phyloP scores from a whole-genome alignment of 2,888 invertebrate genomes.

The Nipponacmea schrenckii region DNA sequence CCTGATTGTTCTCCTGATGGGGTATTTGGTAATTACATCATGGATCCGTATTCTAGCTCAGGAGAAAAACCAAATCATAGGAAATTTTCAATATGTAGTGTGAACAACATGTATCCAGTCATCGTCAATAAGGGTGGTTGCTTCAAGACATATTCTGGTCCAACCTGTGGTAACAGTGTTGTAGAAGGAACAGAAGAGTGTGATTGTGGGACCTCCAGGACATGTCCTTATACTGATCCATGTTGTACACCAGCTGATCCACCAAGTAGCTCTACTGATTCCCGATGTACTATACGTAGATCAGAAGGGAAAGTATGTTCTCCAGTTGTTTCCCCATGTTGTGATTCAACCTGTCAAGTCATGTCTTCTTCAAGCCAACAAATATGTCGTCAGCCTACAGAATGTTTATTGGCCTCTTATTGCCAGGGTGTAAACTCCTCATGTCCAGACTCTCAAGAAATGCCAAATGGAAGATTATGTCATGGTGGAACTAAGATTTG shows the following conservation, averaged over 20 bases:
- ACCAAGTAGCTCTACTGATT: conserved; percentile 23
- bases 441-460: conserved; percentile 36
- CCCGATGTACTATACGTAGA: conserved; percentile 43
- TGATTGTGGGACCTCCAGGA: conserved; percentile 45
- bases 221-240: conserved; percentile 38
- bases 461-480: conserved; percentile 40
- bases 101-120: conserved; percentile 50
- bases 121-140: conserved; percentile 50
- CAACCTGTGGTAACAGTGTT: conserved; percentile 53
- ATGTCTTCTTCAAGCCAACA: conserved; percentile 13
- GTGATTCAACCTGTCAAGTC: conserved; percentile 38
- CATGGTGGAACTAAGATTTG: conserved; percentile 39
- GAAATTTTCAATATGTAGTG: conserved; percentile 56
- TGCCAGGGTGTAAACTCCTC: conserved; percentile 41
- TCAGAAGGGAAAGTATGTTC: conserved; percentile 45
- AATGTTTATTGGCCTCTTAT: conserved; percentile 35
- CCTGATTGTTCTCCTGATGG: conserved; percentile 38
- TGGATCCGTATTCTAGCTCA: conserved; percentile 48
- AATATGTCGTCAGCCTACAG: conserved; percentile 37
- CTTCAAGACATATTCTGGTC: conserved; percentile 29
- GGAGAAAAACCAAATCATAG: conserved; percentile 50
- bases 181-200: conserved; percentile 53
- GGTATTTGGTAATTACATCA: conserved; percentile 49
- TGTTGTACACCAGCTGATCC: conserved; percentile 49
- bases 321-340: conserved; percentile 39